Evolutionary conservation across 2,888 invertebrate species (phyloP).

Genomic region (Rhorus exstirpatorius): DNA sequence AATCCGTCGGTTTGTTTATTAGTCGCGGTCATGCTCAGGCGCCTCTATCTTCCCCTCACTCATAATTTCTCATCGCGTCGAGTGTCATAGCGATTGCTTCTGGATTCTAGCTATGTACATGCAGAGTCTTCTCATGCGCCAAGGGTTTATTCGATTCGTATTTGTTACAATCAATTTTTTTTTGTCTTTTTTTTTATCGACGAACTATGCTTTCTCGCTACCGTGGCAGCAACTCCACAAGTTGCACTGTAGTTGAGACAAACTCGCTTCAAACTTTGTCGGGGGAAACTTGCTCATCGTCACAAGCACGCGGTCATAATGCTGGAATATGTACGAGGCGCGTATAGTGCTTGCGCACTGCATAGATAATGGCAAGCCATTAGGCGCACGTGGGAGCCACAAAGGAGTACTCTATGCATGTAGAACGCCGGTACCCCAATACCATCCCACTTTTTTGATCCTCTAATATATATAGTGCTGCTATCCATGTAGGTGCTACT

Average conservation of each 20-base stretch:
- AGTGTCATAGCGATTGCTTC: constrained; percentile 39
- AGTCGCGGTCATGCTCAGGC: constrained; percentile 72
- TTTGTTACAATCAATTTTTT: constrained; percentile 8
- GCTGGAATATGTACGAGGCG: constrained; percentile 60
- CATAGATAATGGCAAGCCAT: constrained; percentile 76
- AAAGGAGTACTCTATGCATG: constrained; percentile 73
- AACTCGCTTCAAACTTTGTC: constrained; percentile 8
- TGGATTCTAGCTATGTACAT: constrained; percentile 35
- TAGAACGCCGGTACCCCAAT: constrained; percentile 40
- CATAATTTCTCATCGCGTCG: constrained; percentile 54
- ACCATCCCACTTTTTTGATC: neutral
- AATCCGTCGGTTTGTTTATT: constrained; percentile 83
- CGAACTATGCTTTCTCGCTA: neutral
- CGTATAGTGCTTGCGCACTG: constrained; percentile 58
- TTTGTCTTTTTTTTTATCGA: neutral
- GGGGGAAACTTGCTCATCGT: constrained; percentile 21
- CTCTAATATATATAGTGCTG: neutral
- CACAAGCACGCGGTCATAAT: constrained; percentile 41
- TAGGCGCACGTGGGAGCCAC: constrained; percentile 79
- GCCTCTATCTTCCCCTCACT: constrained; percentile 53
- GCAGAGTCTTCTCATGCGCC: neutral
- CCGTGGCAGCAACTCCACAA: neutral
- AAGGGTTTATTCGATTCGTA: constrained; percentile 3
- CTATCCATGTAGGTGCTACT: neutral
- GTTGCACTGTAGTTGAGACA: constrained; percentile 4